Evolutionary conservation across 2,797 vertebrate species (phyloP).

Genomic region (Halcyon chelicuti): DNA sequence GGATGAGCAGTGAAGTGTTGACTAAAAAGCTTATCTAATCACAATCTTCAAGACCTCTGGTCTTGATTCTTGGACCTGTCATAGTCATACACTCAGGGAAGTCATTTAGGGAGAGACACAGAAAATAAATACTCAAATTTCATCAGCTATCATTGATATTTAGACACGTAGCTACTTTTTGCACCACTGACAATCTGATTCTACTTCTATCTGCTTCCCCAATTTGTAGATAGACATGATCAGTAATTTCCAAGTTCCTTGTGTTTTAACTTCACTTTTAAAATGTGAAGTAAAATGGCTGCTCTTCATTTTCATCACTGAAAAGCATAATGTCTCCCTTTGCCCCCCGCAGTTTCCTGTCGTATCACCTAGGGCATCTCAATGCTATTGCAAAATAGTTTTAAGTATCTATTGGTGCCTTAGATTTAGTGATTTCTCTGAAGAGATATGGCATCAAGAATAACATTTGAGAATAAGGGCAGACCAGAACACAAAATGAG

Average conservation of each 20-base stretch:
- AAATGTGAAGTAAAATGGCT: background rate
- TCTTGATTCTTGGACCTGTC: background rate
- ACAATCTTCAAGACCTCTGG: background rate
- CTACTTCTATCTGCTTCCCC: background rate
- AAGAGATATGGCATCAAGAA: background rate
- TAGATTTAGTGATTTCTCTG: background rate
- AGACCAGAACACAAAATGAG: background rate
- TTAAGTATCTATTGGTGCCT: background rate
- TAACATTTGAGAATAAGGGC: background rate
- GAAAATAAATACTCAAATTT: background rate
- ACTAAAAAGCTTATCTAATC: background rate
- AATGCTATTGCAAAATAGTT: background rate
- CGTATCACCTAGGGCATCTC: rapidly evolving
- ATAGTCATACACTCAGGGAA: background rate
- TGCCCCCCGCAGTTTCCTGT: background rate
- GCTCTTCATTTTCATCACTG: background rate
- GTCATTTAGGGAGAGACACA: background rate
- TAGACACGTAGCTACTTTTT: background rate
- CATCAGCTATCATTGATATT: background rate
- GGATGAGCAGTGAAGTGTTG: background rate
- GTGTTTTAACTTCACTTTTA: background rate
- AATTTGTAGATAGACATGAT: background rate
- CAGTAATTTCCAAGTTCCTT: background rate
- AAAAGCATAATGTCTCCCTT: background rate
- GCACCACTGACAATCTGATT: background rate